These are phyloP conservation scores for Elephantulus edwardii DNA, from an alignment of 2,113 vertebrate species.

Conservation along the genomic window DNA sequence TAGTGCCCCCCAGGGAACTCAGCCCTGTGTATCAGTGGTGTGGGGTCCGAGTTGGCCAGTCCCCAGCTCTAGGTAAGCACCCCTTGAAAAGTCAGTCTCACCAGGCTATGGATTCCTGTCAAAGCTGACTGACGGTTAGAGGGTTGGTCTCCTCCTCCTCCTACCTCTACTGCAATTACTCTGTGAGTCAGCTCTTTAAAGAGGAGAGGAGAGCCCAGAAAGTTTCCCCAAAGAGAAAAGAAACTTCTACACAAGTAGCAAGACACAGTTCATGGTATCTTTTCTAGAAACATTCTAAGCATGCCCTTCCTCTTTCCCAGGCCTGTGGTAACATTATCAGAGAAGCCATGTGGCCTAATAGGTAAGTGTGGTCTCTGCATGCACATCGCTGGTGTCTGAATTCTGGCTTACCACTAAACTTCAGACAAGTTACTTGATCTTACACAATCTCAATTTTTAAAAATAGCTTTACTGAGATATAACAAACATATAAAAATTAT, in stretches of 20 bases:
- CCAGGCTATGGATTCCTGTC: not conserved
- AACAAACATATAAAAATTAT: slow-evolving; percentile 15
- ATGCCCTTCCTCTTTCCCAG: not conserved
- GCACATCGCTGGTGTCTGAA: not conserved
- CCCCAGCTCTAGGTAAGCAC: not conserved
- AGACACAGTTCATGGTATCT: not conserved
- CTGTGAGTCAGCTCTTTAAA: not conserved
- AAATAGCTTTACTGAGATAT: not conserved
- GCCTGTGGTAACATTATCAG: not conserved
- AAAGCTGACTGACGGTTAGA: not conserved
- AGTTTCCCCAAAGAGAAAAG: not conserved
- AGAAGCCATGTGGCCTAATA: not conserved
- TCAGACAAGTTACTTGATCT: not conserved
- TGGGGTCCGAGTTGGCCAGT: not conserved
- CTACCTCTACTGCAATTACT: not conserved
- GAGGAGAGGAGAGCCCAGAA: not conserved
- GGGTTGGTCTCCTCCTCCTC: not conserved
- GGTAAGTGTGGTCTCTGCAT: not conserved
- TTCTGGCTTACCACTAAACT: not conserved
- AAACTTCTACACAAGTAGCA: not conserved
- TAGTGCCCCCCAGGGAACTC: not conserved
- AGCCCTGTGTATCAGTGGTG: not conserved
- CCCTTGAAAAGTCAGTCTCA: not conserved
- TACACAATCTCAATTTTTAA: not conserved
- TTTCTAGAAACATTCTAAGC: slow-evolving; percentile 30